A percentile compares a stretch with the other conserved stretches of the same genome.
phyloP scores from a whole-genome alignment of 2,113 vertebrate species.

The Genyomyrus donnyi region DNA sequence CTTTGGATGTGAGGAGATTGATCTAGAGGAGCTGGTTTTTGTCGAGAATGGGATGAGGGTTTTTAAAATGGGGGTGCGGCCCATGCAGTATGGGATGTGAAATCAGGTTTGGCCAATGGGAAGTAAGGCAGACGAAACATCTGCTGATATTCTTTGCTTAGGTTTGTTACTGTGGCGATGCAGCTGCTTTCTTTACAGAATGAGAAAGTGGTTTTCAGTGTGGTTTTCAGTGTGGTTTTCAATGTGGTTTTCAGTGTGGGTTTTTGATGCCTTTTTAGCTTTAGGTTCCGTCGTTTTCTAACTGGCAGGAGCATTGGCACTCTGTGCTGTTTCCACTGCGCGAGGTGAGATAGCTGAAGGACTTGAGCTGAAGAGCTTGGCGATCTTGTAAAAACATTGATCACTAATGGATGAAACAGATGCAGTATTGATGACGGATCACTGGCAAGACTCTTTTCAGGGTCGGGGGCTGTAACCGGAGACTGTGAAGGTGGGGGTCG shows the following conservation, averaged over 20 bases:
- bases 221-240: conserved; percentile 26
- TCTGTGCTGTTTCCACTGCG: neutral
- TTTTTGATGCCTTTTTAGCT: neutral
- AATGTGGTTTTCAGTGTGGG: conserved; percentile 24
- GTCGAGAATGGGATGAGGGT: neutral
- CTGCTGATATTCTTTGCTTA: conserved; percentile 32
- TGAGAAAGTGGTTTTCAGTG: conserved; percentile 28
- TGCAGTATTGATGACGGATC: neutral
- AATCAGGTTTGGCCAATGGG: conserved; percentile 43
- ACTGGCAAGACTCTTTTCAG: neutral
- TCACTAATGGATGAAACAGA: neutral
- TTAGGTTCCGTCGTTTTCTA: neutral
- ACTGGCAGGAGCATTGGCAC: neutral
- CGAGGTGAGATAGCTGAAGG: neutral
- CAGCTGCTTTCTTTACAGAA: conserved; percentile 39
- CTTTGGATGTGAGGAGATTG: neutral
- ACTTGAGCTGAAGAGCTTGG: neutral
- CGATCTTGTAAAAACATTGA: neutral
- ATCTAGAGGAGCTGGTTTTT: neutral
- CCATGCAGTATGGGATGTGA: neutral
- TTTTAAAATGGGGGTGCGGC: neutral
- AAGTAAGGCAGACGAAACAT: conserved; percentile 11
- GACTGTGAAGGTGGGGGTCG: neutral
- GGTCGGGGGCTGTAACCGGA: neutral
- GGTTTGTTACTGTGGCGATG: conserved; percentile 38